A percentile compares a stretch with the other conserved stretches of the same genome.
phyloP scores from a whole-genome alignment of 37 sponge, comb jelly and placozoan genomes.

The Petrosia ficiformis region DNA sequence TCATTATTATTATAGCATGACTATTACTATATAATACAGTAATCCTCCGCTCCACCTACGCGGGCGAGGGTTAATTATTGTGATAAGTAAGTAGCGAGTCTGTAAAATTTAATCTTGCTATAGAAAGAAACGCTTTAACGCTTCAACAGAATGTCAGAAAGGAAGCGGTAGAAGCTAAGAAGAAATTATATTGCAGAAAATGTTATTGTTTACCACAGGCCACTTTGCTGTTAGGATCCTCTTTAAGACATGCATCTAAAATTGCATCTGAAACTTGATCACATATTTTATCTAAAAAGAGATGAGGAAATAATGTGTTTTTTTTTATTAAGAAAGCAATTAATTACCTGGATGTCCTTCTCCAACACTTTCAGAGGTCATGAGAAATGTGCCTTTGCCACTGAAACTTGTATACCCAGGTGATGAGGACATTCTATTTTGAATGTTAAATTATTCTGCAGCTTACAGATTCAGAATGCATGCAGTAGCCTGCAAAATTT shows the following conservation, averaged over 20 bases:
- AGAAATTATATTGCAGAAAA: no score
- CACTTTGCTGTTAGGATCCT: constrained; percentile 77
- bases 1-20: not conserved
- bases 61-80: no score
- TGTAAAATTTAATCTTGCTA: no score
- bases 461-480: no score
- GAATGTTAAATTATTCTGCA: no score
- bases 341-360: constrained; percentile 98
- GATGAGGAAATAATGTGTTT: not conserved
- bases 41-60: no score
- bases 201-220: constrained; percentile 75
- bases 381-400: constrained; percentile 82
- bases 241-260: constrained; percentile 80
- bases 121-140: no score
- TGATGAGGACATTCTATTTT: no score
- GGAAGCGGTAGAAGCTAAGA: no score
- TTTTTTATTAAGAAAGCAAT: not conserved
- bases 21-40: not conserved
- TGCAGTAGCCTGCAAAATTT: no score
- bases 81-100: not conserved
- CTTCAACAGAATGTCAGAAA: no score
- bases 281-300: constrained; percentile 59
- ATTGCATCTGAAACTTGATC: constrained; percentile 91
- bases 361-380: constrained; percentile 97
- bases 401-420: not conserved